These are phyloP conservation scores for Siniperca chuatsi DNA, from an alignment of 2,113 vertebrate species.

Conservation along the genomic window DNA sequence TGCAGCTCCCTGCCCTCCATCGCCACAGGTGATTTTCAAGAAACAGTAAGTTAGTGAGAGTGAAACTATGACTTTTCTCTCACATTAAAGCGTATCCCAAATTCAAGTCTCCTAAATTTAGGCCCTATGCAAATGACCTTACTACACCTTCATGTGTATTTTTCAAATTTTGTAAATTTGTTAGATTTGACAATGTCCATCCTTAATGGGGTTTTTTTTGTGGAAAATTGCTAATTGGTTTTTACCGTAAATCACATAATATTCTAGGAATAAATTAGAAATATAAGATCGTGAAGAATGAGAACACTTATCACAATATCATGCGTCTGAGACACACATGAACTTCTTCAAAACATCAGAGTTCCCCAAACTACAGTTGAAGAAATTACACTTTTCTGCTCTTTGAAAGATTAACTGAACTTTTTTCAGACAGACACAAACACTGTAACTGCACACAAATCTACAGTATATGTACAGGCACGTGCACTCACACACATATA, in stretches of 20 bases:
- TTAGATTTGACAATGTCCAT: neutral
- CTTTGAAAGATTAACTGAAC: slow-evolving; percentile 18
- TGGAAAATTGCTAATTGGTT: neutral
- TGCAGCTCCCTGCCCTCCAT: neutral
- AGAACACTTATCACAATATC: neutral
- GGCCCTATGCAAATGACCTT: neutral
- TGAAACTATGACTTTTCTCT: neutral
- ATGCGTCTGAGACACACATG: neutral
- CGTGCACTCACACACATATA: neutral
- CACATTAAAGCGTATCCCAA: neutral
- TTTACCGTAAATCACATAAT: neutral
- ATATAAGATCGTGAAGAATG: neutral
- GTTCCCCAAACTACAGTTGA: neutral
- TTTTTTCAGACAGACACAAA: slow-evolving; percentile 13
- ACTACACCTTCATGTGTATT: neutral
- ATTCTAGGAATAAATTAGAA: neutral
- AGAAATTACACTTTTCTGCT: neutral
- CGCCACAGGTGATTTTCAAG: neutral
- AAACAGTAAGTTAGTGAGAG: slow-evolving; percentile 12
- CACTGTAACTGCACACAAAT: neutral
- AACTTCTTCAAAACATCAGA: neutral
- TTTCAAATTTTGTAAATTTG: neutral
- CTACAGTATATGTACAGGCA: neutral
- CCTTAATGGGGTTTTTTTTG: neutral
- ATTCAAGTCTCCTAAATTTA: neutral